Evolutionary conservation across 2,113 vertebrate genomes (phyloP).

Genomic region (Apodemus speciosus): DNA sequence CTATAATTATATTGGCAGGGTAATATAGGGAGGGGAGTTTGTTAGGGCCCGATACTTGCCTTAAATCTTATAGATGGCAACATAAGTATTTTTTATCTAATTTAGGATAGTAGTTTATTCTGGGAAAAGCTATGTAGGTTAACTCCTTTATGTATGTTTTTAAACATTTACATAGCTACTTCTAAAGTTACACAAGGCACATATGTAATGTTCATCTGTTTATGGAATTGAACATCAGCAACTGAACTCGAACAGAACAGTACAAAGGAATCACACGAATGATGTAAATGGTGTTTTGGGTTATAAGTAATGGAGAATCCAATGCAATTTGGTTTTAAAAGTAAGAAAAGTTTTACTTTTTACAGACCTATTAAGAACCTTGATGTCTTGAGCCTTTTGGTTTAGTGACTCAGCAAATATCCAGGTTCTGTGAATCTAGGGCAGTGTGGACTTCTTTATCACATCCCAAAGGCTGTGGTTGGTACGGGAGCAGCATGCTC

Average conservation of each 20-base stretch:
- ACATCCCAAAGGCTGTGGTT: background rate
- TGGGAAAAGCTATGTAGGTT: background rate
- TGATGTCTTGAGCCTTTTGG: background rate
- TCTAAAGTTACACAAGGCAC: background rate
- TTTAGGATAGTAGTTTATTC: slow-evolving; percentile 2
- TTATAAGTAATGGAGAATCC: slow-evolving; percentile 18
- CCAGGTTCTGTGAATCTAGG: background rate
- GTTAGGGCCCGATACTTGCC: background rate
- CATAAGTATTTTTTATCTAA: background rate
- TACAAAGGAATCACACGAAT: background rate
- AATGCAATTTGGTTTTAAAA: slow-evolving; percentile 1
- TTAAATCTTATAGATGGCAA: background rate
- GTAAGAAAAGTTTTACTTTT: slow-evolving; percentile 7
- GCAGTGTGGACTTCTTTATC: background rate
- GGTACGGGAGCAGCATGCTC: background rate
- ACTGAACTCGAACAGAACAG: background rate
- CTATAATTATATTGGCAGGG: background rate
- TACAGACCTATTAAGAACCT: background rate
- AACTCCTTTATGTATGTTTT: slow-evolving; percentile 12
- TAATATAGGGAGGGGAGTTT: background rate
- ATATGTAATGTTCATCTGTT: background rate
- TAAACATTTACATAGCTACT: background rate
- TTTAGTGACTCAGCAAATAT: background rate
- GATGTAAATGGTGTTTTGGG: background rate
- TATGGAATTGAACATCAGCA: background rate